These are phyloP conservation scores for Enteromius anoplus DNA, from an alignment of 2,797 vertebrate species.

Conservation along the genomic window DNA sequence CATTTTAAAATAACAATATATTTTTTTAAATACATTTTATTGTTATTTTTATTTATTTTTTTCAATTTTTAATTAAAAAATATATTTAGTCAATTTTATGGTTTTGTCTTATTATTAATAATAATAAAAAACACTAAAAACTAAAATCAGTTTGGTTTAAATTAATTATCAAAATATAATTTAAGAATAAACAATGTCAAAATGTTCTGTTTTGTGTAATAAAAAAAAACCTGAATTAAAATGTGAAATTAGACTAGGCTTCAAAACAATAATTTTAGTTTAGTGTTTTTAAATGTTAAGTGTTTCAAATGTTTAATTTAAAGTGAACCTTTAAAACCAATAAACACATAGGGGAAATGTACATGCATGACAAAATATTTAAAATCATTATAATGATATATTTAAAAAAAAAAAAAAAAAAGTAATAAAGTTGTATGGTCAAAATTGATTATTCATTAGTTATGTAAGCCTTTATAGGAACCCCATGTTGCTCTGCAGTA, in stretches of 20 bases:
- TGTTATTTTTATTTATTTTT: too few species aligned
- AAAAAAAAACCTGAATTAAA: neutral
- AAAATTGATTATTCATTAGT: neutral
- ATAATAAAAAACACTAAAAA: neutral
- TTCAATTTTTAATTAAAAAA: too few species aligned
- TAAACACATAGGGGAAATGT: neutral
- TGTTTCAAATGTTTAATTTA: neutral
- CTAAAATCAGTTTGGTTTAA: neutral
- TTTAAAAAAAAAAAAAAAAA: neutral
- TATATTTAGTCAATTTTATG: too few species aligned
- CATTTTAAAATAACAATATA: neutral
- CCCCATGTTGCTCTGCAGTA: neutral
- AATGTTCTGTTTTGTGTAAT: neutral
- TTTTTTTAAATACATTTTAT: too few species aligned
- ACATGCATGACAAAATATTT: neutral
- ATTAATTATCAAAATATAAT: neutral
- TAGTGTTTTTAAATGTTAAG: neutral
- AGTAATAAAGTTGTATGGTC: neutral
- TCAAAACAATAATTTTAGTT: neutral
- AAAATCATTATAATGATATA: neutral
- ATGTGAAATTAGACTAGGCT: neutral
- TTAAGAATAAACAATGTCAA: neutral
- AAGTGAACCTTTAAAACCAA: neutral
- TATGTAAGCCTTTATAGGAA: neutral
- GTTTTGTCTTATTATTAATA: neutral